Evolutionary conservation across 2,888 invertebrate species (phyloP), one percentile per base, ranked within the genome.

Genomic region (Dynastes grantii): DNA sequence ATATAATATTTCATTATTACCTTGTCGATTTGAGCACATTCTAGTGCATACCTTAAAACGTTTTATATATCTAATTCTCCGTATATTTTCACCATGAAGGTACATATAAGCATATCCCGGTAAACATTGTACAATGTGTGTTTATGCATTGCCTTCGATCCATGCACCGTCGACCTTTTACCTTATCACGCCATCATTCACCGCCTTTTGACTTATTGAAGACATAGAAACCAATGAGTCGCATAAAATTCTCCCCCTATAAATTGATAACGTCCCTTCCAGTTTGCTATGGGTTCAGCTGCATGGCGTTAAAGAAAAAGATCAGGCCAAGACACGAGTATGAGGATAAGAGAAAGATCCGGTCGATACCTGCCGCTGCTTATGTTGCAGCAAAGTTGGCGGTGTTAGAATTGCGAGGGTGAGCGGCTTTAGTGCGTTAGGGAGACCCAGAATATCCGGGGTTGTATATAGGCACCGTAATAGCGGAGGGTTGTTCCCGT

Each of bases 211-310:
- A 82, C 82, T 82, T 82, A 81, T 81, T 80, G 80, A 77, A 78
- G 76, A 71, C 70, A 70, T 49, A 77, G 79, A 79, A 80, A 68
- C 79, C 81, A 82, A 82, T 82, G 82, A 82, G 80, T 80, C 82
- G 82, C 80, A 71, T 82, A 81, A 82, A 82, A 80, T 79, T 77
- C 77, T 77, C 81, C 82, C 80, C 79, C 78, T 78, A 79, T 79
- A 80, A 80, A 81, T 81, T 81, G 81, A 81, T 81, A 81, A 80
- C 81, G 78, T 81, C 81, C 81, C 81, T 79, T 75, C 80, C 68
- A 78, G 76, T 79, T 78, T 40, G 80, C 78, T 78, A 79, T 78
- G 73, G 75, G 76, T 67, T 78, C 29, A 75, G 78, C 22, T 27
- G 63, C 63, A 32, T n/a, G 63, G 32, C 32, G 11, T 6, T 71